Percentiles rank a stretch among this genome's conserved stretches.
phyloP scores from a whole-genome alignment of 2,888 invertebrate genomes.

The Geophilus truncorum region DNA sequence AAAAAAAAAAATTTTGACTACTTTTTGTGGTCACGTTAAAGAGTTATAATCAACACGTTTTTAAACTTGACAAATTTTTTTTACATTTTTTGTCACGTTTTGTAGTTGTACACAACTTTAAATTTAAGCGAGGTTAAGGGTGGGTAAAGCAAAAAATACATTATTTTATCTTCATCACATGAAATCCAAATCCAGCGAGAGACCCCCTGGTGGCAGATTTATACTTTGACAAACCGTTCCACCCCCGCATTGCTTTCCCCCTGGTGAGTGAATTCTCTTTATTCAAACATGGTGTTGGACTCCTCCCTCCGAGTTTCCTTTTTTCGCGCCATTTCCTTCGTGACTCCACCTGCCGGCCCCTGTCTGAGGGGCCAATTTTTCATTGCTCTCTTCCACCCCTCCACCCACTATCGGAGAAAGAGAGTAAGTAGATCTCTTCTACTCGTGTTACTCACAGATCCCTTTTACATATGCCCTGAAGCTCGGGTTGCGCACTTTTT shows the following conservation, averaged over 20 bases:
- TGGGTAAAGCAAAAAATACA: not conserved
- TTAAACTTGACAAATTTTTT: too few relatives aligned
- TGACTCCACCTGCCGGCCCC: not conserved
- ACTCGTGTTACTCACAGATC: constrained; percentile 10
- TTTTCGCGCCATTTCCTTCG: not conserved
- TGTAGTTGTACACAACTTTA: not conserved
- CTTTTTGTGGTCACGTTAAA: too few relatives aligned
- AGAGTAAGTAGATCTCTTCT: not conserved
- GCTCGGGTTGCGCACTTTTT: constrained; percentile 10
- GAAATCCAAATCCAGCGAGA: not conserved
- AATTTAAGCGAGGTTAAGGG: not conserved
- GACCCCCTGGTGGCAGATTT: constrained; percentile 10
- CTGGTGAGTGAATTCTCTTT: constrained; percentile 5
- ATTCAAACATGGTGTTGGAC: constrained; percentile 10
- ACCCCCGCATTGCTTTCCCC: constrained; percentile 4
- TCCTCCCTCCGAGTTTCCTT: constrained; percentile 4
- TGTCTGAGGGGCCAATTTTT: not conserved
- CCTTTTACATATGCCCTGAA: not conserved
- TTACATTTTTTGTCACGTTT: too few relatives aligned
- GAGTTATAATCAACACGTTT: too few relatives aligned
- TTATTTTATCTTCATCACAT: not conserved
- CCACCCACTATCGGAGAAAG: not conserved
- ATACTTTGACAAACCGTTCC: constrained; percentile 4
- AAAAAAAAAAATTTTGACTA: too few relatives aligned
- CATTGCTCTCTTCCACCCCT: not conserved